Evolutionary conservation across 2,797 vertebrate species (phyloP).

Genomic region (Lepilemur ruficaudatus): DNA sequence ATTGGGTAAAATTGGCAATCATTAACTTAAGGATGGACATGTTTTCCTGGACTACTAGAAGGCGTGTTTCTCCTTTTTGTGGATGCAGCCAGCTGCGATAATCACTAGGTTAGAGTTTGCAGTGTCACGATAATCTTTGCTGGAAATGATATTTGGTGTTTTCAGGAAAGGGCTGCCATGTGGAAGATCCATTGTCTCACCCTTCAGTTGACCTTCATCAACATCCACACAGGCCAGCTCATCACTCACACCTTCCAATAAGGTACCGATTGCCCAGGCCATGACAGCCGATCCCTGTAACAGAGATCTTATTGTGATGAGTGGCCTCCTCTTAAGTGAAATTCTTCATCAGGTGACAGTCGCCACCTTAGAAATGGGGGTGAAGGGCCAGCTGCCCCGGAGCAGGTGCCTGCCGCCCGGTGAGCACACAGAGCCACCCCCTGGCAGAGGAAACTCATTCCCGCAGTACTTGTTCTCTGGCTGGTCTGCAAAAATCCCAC

Average conservation of each 20-base stretch:
- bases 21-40: neutral
- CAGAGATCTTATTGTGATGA: neutral
- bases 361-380: neutral
- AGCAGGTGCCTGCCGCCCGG: neutral
- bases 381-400: rapidly evolving
- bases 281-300: neutral
- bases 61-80: neutral
- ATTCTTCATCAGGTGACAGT: neutral
- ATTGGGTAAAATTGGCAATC: neutral
- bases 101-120: neutral
- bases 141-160: neutral
- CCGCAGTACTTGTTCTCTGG: rapidly evolving
- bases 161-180: neutral
- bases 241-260: neutral
- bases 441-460: neutral
- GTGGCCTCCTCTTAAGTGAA: neutral
- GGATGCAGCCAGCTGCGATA: neutral
- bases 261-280: neutral
- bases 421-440: neutral
- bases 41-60: neutral
- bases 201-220: neutral
- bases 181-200: neutral
- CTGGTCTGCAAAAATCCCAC: neutral
- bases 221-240: neutral
- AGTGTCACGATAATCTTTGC: neutral